Evolutionary conservation across 2,888 invertebrate genomes (phyloP).

Genomic region (Phyllotreta striolata): DNA sequence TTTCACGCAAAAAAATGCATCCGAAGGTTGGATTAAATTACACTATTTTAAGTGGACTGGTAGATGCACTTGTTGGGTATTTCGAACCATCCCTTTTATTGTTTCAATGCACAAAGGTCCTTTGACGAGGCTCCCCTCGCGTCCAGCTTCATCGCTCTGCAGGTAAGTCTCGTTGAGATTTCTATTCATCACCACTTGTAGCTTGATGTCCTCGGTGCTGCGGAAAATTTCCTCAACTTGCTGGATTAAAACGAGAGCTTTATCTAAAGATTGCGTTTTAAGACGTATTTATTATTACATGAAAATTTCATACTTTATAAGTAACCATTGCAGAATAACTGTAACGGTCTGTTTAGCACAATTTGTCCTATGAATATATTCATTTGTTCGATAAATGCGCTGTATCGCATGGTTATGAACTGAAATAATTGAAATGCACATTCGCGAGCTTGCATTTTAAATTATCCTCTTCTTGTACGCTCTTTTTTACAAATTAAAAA

Average conservation of each 20-base stretch:
- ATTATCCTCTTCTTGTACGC: no score
- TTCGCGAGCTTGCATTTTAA: background rate
- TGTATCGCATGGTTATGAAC: slow-evolving; percentile 16
- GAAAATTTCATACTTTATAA: slow-evolving; percentile 3
- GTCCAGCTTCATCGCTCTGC: slow-evolving; percentile 23
- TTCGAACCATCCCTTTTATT: slow-evolving; percentile 16
- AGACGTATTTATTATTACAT: background rate
- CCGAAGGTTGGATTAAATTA: slow-evolving; percentile 18
- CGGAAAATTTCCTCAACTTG: background rate
- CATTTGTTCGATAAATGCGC: slow-evolving; percentile 7
- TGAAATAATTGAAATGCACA: slow-evolving; percentile 13
- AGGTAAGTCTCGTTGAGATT: background rate
- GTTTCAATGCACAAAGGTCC: slow-evolving; percentile 16
- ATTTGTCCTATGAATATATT: slow-evolving; percentile 26
- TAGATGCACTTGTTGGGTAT: slow-evolving; percentile 10
- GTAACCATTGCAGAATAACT: slow-evolving; percentile 18
- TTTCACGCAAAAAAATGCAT: no score
- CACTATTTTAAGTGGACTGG: background rate
- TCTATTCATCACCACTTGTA: background rate
- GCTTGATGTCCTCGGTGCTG: background rate
- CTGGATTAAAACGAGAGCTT: background rate
- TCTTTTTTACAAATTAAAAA: no score
- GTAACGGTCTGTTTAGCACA: slow-evolving; percentile 27
- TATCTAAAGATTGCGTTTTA: background rate
- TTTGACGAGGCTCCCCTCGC: slow-evolving; percentile 1